phyloP scores from a whole-genome alignment of 2,888 invertebrate species.

The Pyrrhia umbra region DNA sequence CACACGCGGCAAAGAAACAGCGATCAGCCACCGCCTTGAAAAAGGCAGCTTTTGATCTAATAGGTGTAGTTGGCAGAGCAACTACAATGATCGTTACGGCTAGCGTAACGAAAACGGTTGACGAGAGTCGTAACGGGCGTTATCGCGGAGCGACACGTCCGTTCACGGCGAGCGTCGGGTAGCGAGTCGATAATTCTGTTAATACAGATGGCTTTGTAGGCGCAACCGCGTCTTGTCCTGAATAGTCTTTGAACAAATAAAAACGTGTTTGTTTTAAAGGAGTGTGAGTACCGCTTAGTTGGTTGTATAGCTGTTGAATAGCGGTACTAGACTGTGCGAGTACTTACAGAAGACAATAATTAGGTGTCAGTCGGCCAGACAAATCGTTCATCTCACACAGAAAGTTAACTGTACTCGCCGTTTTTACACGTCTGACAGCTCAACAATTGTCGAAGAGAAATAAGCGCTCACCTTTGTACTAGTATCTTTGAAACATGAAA shows the following conservation, averaged over 20 bases:
- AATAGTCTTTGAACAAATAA: constrained; percentile 42
- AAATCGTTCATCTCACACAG: constrained; percentile 75
- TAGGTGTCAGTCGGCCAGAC: constrained; percentile 84
- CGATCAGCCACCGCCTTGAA: too few species aligned
- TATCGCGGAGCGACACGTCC: too few species aligned
- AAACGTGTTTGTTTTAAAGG: constrained; percentile 44
- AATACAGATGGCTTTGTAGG: constrained; percentile 37
- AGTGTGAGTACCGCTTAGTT: constrained; percentile 58
- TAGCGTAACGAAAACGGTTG: too few species aligned
- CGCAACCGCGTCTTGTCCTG: constrained; percentile 20
- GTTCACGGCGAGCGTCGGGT: too few species aligned
- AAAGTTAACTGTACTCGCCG: constrained; percentile 79
- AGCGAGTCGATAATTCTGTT: constrained; percentile 33
- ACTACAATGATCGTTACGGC: too few species aligned
- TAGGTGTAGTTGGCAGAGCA: too few species aligned
- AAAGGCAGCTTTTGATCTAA: too few species aligned
- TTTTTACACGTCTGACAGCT: constrained; percentile 68
- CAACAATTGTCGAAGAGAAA: constrained; percentile 63
- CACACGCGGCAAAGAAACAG: too few species aligned
- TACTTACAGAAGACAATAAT: constrained; percentile 76
- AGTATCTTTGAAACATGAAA: constrained; percentile 39
- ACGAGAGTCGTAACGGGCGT: too few species aligned
- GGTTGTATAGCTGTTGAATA: constrained; percentile 66
- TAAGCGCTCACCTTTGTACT: constrained; percentile 47
- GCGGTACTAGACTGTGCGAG: constrained; percentile 77